These are phyloP conservation scores for Drosophila neutralis DNA, from an alignment of 2,888 invertebrate species.

Conservation along the genomic window DNA sequence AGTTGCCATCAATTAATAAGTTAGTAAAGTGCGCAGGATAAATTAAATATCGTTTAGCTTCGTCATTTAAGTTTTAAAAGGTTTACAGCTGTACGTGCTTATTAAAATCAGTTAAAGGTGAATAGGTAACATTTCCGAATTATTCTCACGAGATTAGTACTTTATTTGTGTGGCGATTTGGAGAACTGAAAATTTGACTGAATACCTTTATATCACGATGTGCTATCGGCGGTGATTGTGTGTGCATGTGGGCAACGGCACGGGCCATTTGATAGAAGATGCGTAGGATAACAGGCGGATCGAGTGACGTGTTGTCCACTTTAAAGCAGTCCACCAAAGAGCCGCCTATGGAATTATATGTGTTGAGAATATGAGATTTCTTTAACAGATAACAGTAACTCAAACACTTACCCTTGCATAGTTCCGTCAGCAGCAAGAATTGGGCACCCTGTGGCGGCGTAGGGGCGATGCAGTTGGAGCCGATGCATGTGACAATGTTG, in stretches of 20 bases:
- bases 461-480: slow-evolving; percentile 81
- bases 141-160: neutral
- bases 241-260: slow-evolving; percentile 97
- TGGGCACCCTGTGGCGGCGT: slow-evolving; percentile 91
- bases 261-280: slow-evolving; percentile 96
- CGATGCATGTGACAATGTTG: slow-evolving; percentile 95
- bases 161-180: neutral
- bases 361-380: neutral
- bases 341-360: slow-evolving; percentile 74
- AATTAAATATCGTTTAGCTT: neutral
- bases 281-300: slow-evolving; percentile 88
- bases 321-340: slow-evolving; percentile 83
- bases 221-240: slow-evolving; percentile 94
- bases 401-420: slow-evolving; percentile 90
- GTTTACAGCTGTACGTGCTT: neutral
- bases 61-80: neutral
- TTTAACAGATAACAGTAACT: neutral
- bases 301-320: slow-evolving; percentile 66
- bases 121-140: neutral
- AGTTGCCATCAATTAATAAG: no score
- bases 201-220: slow-evolving; percentile 96
- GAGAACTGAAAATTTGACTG: neutral
- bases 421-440: slow-evolving; percentile 95
- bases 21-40: neutral
- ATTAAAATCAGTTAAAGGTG: neutral